Evolutionary conservation across 2,113 vertebrate species (phyloP).

Genomic region (Oryzias woworae): DNA sequence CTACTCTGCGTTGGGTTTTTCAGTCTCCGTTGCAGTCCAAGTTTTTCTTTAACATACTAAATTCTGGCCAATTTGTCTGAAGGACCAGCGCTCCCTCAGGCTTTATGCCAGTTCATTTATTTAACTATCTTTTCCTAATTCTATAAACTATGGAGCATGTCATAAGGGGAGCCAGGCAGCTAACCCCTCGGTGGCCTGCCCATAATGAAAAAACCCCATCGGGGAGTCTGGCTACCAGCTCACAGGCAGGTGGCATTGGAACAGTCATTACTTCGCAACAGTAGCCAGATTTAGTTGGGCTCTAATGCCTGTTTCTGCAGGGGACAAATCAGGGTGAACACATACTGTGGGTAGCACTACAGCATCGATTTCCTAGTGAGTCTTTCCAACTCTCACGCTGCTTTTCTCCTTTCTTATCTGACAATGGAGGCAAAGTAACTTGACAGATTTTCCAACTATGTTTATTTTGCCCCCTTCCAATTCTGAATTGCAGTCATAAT

Average conservation of each 20-base stretch:
- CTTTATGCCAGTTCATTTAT: slow-evolving; percentile 67
- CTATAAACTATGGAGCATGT: slow-evolving; percentile 69
- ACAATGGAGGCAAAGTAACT: slow-evolving; percentile 55
- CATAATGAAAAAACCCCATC: slow-evolving; percentile 72
- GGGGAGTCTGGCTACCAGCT: slow-evolving; percentile 63
- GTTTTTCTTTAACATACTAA: slow-evolving; percentile 53
- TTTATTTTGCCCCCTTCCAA: slow-evolving; percentile 52
- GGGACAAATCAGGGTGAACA: slow-evolving; percentile 57
- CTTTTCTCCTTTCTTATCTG: slow-evolving; percentile 49
- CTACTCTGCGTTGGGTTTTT: slow-evolving; percentile 1
- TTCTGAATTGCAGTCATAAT: slow-evolving; percentile 53
- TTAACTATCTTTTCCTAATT: slow-evolving; percentile 71
- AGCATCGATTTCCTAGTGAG: slow-evolving; percentile 60
- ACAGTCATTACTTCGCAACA: slow-evolving; percentile 73
- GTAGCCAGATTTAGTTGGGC: slow-evolving; percentile 62
- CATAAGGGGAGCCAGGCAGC: slow-evolving; percentile 52
- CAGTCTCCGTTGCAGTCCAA: slow-evolving; percentile 26
- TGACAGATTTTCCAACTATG: slow-evolving; percentile 50
- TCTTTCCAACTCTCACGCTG: slow-evolving; percentile 49
- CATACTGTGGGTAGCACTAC: slow-evolving; percentile 61
- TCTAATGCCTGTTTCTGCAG: slow-evolving; percentile 58
- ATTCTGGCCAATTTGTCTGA: slow-evolving; percentile 61
- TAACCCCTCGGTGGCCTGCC: slow-evolving; percentile 64
- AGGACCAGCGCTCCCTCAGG: slow-evolving; percentile 53
- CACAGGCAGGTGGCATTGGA: slow-evolving; percentile 70